These are phyloP conservation scores for Scolanthus callimorphus DNA, from an alignment of 92 coral and sea anemone species.

Conservation along the genomic window DNA sequence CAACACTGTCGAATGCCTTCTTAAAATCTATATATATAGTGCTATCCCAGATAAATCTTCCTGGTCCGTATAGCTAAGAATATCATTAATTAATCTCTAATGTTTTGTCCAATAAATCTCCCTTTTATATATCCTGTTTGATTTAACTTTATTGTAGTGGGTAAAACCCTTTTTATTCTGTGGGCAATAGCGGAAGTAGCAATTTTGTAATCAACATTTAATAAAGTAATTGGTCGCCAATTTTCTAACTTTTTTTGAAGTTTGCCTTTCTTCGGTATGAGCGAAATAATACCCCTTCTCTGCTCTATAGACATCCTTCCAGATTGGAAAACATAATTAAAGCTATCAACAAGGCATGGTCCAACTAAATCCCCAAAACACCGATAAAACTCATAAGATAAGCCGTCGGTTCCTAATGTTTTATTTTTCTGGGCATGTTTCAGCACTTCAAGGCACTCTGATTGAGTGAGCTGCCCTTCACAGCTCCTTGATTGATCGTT, in stretches of 20 bases:
- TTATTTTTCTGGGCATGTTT: constrained; percentile 11
- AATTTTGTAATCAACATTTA: constrained; percentile 21
- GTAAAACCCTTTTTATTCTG: constrained; percentile 18
- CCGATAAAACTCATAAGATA: constrained; percentile 21
- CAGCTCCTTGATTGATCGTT: constrained; percentile 8
- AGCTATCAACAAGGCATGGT: constrained; percentile 5
- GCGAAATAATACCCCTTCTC: constrained; percentile 9
- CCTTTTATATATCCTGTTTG: constrained; percentile 33
- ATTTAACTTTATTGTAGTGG: constrained; percentile 1
- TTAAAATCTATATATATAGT: constrained; percentile 25
- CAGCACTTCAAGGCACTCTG: constrained; percentile 7
- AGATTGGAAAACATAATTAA: constrained; percentile 12
- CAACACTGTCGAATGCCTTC: constrained; percentile 35
- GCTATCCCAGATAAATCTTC: constrained; percentile 18
- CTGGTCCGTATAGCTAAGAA: too few species aligned
- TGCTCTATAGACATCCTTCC: constrained; percentile 20
- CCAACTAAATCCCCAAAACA: not conserved
- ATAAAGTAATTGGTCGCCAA: constrained; percentile 13
- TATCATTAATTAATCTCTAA: constrained; percentile 24
- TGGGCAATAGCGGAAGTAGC: constrained; percentile 18
- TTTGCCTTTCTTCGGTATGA: constrained; percentile 23
- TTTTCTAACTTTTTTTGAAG: constrained; percentile 1
- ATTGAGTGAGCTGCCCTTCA: constrained; percentile 10
- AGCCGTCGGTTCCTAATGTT: constrained; percentile 22
- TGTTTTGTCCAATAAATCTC: constrained; percentile 29